phyloP scores from a whole-genome alignment of 53 echinoderm and acorn worm genomes.

The Pentamera pediparva region DNA sequence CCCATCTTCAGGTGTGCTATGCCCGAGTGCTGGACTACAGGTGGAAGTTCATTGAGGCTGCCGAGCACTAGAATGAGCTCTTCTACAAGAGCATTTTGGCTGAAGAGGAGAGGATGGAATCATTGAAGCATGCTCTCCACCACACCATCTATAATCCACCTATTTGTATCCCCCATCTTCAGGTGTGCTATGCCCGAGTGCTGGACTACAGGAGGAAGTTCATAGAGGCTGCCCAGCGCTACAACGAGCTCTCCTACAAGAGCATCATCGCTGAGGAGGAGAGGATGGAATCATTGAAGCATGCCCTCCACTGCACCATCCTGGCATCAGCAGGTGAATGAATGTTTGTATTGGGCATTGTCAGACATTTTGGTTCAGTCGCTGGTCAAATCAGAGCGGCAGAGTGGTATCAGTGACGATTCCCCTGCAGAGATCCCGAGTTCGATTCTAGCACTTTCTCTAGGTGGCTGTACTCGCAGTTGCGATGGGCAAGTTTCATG shows the following conservation, averaged over 20 bases:
- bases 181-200: slow-evolving; percentile 98
- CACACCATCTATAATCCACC: background rate
- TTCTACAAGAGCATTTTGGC: slow-evolving; percentile 97
- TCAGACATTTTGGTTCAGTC: background rate
- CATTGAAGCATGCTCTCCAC: slow-evolving; percentile 58
- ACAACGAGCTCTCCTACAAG: slow-evolving; percentile 93
- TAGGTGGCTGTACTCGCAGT: too few relatives aligned
- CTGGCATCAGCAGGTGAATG: slow-evolving; percentile 68
- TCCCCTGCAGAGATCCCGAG: too few relatives aligned
- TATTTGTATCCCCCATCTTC: background rate
- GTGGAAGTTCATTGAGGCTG: slow-evolving; percentile 96
- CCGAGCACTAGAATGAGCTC: slow-evolving; percentile 93
- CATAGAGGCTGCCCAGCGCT: slow-evolving; percentile 96
- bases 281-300: slow-evolving; percentile 92
- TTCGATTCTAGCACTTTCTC: too few relatives aligned
- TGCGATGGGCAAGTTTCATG: too few relatives aligned
- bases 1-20: slow-evolving; percentile 78
- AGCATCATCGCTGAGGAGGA: slow-evolving; percentile 97
- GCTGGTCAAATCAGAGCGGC: too few relatives aligned
- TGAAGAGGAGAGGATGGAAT: slow-evolving; percentile 95
- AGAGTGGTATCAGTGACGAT: too few relatives aligned
- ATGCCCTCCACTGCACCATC: slow-evolving; percentile 95
- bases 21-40: slow-evolving; percentile 94
- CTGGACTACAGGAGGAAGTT: slow-evolving; percentile 95
- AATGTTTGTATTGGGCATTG: background rate